Conservation (phyloP, 2,888 invertebrate genomes). For the Zaprionus obscuricornis region DNA sequence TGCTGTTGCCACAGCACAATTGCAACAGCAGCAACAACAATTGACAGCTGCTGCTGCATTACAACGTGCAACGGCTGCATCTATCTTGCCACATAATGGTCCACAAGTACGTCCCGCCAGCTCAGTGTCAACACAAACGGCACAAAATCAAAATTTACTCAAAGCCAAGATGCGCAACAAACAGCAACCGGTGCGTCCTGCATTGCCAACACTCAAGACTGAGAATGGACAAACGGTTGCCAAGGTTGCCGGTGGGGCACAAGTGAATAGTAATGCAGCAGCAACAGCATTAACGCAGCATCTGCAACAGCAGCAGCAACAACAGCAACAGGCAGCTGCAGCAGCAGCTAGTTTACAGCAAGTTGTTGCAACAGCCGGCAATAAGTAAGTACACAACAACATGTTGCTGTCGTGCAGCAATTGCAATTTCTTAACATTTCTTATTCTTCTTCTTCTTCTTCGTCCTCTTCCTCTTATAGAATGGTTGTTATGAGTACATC, state of each 20-base stretch:
- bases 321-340: conserved; percentile 20
- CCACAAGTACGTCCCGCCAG: conserved; percentile 89
- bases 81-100: conserved; percentile 87
- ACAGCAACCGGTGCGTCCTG: conserved; percentile 88
- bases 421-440: not conserved
- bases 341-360: conserved; percentile 83
- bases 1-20: too few species aligned
- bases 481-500: conserved; percentile 83
- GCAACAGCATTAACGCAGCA: conserved; percentile 69
- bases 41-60: conserved; percentile 59
- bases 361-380: conserved; percentile 84
- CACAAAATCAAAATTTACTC: conserved; percentile 83
- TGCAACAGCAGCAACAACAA: conserved; percentile 65
- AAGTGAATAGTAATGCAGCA: conserved; percentile 66
- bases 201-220: conserved; percentile 85
- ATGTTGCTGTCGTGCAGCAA: not conserved
- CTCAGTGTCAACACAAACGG: conserved; percentile 93
- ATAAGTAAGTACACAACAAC: conserved; percentile 86
- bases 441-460: not conserved
- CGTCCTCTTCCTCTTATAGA: too few species aligned
- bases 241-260: conserved; percentile 40
- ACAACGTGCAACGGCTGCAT: conserved; percentile 78
- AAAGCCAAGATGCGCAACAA: conserved; percentile 88
- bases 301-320: conserved; percentile 52
- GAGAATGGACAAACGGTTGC: conserved; percentile 88